Evolutionary conservation across 1,140 invertebrate genomes (phyloP).

Genomic region (Drosophila kurseongensis): DNA sequence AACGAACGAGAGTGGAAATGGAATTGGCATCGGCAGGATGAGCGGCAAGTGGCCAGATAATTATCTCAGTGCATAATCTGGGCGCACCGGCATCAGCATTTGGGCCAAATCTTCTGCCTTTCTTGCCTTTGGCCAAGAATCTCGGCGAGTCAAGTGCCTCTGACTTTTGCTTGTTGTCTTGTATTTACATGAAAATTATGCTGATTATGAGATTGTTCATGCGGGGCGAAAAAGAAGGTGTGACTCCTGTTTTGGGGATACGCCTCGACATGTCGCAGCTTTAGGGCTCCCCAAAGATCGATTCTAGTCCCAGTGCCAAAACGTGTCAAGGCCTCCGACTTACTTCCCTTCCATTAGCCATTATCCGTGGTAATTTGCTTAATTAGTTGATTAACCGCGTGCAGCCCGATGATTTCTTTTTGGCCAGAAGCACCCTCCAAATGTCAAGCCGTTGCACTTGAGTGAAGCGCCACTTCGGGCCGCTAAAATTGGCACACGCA

Average conservation of each 20-base stretch:
- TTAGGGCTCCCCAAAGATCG: constrained; percentile 46
- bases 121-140: constrained; percentile 53
- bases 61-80: constrained; percentile 76
- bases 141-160: constrained; percentile 35
- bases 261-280: constrained; percentile 49
- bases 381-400: constrained; percentile 50
- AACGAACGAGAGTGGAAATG: constrained; percentile 32
- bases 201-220: constrained; percentile 76
- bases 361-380: constrained; percentile 44
- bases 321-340: constrained; percentile 38
- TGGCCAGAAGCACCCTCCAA: constrained; percentile 4
- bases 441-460: constrained; percentile 52
- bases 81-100: constrained; percentile 21
- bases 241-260: constrained; percentile 18
- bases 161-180: constrained; percentile 22
- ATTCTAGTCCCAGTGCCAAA: constrained; percentile 35
- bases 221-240: constrained; percentile 35
- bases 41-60: constrained; percentile 62
- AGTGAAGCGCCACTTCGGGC: constrained; percentile 56
- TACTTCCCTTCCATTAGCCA: constrained; percentile 43
- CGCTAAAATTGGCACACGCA: constrained; percentile 66
- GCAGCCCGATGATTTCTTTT: constrained; percentile 10
- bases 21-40: constrained; percentile 30
- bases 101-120: no score
- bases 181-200: constrained; percentile 75